Evolutionary conservation across 1,140 invertebrate species (phyloP).

Genomic region (Drosophila lacertosa): DNA sequence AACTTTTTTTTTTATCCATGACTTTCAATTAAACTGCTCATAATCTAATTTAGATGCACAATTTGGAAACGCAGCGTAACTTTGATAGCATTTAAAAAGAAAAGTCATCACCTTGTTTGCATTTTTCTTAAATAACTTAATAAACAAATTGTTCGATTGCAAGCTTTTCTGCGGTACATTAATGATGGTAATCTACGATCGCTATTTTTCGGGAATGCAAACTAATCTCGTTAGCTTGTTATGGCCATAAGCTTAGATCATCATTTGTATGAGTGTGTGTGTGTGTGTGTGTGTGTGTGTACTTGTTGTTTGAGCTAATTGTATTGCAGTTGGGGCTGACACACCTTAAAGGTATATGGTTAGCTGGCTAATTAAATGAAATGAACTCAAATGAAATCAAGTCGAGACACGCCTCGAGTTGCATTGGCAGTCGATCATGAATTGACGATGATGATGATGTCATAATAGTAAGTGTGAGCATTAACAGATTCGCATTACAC

Average conservation of each 20-base stretch:
- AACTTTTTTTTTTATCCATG: background rate
- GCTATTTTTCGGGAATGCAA: background rate
- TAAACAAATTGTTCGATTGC: no score
- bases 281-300: background rate
- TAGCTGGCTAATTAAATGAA: constrained; percentile 5
- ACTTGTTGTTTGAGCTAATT: background rate
- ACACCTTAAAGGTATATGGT: constrained; percentile 13
- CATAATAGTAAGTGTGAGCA: constrained; percentile 30
- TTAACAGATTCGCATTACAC: constrained; percentile 49
- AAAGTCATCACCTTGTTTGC: no score
- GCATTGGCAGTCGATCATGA: constrained; percentile 10
- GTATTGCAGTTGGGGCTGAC: background rate
- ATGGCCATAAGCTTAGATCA: constrained; percentile 2
- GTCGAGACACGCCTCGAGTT: constrained; percentile 19
- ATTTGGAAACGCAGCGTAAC: no score
- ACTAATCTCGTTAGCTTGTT: background rate
- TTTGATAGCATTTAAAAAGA: no score
- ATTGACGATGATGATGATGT: constrained; percentile 27
- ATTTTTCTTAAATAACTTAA: no score
- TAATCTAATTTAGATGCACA: no score
- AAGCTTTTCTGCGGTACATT: background rate
- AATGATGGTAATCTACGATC: no score
- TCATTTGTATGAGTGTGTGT: background rate
- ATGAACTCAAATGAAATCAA: background rate
- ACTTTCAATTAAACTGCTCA: background rate